A percentile compares a stretch with the other conserved stretches of the same genome.
Conservation (phyloP, 2,888 invertebrate genomes). For the Venusia cambrica region DNA sequence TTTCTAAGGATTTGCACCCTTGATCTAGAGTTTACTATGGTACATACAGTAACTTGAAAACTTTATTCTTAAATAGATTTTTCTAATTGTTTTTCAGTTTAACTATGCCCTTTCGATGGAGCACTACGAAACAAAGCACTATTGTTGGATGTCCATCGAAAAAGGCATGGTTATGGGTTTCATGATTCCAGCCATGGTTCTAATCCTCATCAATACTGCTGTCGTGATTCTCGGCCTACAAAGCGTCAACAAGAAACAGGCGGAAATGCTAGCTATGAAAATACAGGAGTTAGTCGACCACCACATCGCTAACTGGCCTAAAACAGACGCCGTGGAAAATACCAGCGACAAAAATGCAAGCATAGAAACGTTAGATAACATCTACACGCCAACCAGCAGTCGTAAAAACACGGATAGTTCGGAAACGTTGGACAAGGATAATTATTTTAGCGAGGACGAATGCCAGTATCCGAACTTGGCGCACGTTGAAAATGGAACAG, state of each 20-base stretch:
- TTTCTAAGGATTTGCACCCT: no score
- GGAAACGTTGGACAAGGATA: slow-evolving; percentile 66
- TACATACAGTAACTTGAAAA: no score
- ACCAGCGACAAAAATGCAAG: slow-evolving; percentile 55
- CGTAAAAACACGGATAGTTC: slow-evolving; percentile 70
- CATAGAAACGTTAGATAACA: slow-evolving; percentile 59
- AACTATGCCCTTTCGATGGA: slow-evolving; percentile 85
- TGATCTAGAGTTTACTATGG: no score
- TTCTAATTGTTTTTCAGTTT: slow-evolving; percentile 60
- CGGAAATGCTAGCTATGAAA: slow-evolving; percentile 66
- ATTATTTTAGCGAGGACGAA: slow-evolving; percentile 62
- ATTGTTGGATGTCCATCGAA: slow-evolving; percentile 89
- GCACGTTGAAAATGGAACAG: slow-evolving; percentile 50
- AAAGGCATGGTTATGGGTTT: slow-evolving; percentile 89
- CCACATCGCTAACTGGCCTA: slow-evolving; percentile 66
- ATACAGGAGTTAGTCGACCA: slow-evolving; percentile 69
- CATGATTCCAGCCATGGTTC: slow-evolving; percentile 85
- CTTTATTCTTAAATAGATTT: no score
- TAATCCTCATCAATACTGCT: slow-evolving; percentile 83
- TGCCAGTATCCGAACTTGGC: slow-evolving; percentile 55
- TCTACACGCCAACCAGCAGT: slow-evolving; percentile 63
- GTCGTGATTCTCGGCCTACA: slow-evolving; percentile 80
- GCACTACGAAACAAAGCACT: slow-evolving; percentile 86
- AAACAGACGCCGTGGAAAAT: slow-evolving; percentile 39
- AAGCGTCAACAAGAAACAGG: slow-evolving; percentile 69